Evolutionary conservation across 1,140 invertebrate genomes (phyloP).

Genomic region (Nymphalis io): DNA sequence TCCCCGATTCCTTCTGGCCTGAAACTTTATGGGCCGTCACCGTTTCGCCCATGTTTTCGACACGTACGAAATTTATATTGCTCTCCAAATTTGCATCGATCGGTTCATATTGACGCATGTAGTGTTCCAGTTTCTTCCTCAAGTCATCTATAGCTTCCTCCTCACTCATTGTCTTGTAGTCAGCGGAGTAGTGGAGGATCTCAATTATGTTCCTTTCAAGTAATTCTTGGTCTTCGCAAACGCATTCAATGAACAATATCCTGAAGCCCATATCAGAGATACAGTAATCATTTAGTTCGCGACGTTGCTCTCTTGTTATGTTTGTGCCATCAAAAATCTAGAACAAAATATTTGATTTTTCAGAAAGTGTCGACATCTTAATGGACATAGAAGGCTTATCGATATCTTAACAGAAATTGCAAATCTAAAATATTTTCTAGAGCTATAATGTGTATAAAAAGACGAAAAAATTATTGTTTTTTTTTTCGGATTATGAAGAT

Average conservation of each 20-base stretch:
- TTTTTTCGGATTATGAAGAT: no score
- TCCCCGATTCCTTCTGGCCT: conserved; percentile 76
- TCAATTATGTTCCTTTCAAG: conserved; percentile 94
- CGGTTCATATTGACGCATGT: conserved; percentile 90
- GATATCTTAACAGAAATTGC: no score
- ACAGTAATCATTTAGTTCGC: conserved; percentile 89
- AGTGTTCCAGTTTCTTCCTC: conserved; percentile 91
- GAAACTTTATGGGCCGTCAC: conserved; percentile 72
- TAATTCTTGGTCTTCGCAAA: conserved; percentile 91
- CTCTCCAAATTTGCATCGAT: conserved; percentile 67
- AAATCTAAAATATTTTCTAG: no score
- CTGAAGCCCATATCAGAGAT: conserved; percentile 88
- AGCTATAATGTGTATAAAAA: no score
- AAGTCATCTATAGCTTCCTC: conserved; percentile 91
- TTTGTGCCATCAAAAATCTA: conserved; percentile 97
- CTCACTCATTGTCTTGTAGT: conserved; percentile 90
- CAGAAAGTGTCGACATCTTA: neutral
- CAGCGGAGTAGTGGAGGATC: conserved; percentile 94
- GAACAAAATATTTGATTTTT: conserved; percentile 43
- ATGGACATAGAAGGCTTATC: no score
- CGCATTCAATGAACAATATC: conserved; percentile 95
- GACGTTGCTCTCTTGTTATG: conserved; percentile 89
- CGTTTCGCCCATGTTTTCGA: conserved; percentile 75
- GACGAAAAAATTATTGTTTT: no score
- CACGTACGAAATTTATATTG: conserved; percentile 68